phyloP scores from a whole-genome alignment of 2,797 vertebrate species.

The Gymnocypris eckloni region DNA sequence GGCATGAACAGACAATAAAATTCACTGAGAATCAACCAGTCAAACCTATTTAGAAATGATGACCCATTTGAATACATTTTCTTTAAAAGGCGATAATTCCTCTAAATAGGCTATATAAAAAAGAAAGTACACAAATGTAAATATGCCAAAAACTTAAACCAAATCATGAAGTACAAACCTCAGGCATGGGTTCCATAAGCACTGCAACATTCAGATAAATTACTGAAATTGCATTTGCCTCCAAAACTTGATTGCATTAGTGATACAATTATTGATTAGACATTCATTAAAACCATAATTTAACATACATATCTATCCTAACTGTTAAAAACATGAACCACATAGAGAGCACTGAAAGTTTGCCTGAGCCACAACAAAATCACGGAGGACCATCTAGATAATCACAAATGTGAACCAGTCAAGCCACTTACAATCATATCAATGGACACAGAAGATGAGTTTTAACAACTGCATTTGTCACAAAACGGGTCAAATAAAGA shows the following conservation, averaged over 20 bases:
- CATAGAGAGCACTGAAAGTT: slow-evolving; percentile 34
- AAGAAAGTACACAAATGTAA: slow-evolving; percentile 37
- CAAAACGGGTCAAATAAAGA: slow-evolving; percentile 45
- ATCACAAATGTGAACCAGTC: slow-evolving; percentile 32
- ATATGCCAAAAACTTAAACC: not conserved
- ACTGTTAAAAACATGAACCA: slow-evolving; percentile 38
- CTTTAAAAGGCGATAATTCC: slow-evolving; percentile 63
- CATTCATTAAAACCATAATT: slow-evolving; percentile 46
- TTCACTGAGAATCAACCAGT: slow-evolving; percentile 67
- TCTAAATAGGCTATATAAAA: slow-evolving; percentile 61
- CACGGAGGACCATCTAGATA: slow-evolving; percentile 34
- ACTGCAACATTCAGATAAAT: slow-evolving; percentile 18
- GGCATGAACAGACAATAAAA: slow-evolving; percentile 72
- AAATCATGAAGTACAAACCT: slow-evolving; percentile 31
- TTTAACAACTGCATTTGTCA: slow-evolving; percentile 30
- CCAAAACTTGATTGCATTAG: slow-evolving; percentile 11
- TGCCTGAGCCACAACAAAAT: slow-evolving; percentile 41
- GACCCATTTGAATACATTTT: slow-evolving; percentile 63
- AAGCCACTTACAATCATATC: slow-evolving; percentile 38
- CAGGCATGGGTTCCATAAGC: slow-evolving; percentile 7
- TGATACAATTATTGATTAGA: slow-evolving; percentile 36
- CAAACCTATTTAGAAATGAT: slow-evolving; percentile 66
- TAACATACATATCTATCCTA: slow-evolving; percentile 13
- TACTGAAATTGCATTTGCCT: slow-evolving; percentile 13
- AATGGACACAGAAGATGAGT: slow-evolving; percentile 14